Evolutionary conservation across 2,797 vertebrate genomes (phyloP).

Genomic region (Gadopsis marmoratus): DNA sequence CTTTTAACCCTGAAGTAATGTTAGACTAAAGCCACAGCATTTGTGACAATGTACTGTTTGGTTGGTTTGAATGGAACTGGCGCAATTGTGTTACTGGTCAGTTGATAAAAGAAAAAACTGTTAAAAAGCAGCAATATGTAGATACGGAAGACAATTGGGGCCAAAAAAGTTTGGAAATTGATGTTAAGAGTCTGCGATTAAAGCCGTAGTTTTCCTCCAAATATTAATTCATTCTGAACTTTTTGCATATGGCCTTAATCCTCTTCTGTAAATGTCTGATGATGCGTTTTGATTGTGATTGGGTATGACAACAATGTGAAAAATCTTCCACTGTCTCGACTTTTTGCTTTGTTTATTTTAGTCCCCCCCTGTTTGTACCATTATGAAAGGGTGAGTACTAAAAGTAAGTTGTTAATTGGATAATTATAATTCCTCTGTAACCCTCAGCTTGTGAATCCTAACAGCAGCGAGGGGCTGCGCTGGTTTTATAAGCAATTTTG

Average conservation of each 20-base stretch:
- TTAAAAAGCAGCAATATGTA: conserved; percentile 53
- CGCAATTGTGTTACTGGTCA: conserved; percentile 24
- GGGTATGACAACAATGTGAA: conserved; percentile 34
- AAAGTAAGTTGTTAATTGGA: conserved; percentile 67
- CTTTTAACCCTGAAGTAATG: conserved; percentile 7
- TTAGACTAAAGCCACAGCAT: conserved; percentile 24
- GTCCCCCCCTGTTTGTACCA: conserved; percentile 37
- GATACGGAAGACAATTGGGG: conserved; percentile 22
- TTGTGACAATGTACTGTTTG: conserved; percentile 39
- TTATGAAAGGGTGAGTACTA: conserved; percentile 54
- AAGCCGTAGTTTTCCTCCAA: not conserved
- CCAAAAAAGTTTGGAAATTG: conserved; percentile 20
- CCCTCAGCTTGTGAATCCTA: conserved; percentile 36
- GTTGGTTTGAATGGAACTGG: conserved; percentile 41
- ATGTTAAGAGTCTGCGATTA: not conserved
- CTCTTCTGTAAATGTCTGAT: conserved; percentile 41
- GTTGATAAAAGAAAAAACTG: conserved; percentile 28
- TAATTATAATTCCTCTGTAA: conserved; percentile 61
- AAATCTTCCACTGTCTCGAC: conserved; percentile 50
- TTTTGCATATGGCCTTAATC: conserved; percentile 19
- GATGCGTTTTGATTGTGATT: conserved; percentile 43
- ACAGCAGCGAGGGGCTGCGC: conserved; percentile 40
- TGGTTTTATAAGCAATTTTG: conserved; percentile 74
- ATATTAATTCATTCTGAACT: not conserved
- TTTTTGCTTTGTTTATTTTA: conserved; percentile 54